Evolutionary conservation across 1,140 invertebrate genomes (phyloP), one percentile per base, ranked within the genome.

Genomic region (Brachionus asplanchnoidis): DNA sequence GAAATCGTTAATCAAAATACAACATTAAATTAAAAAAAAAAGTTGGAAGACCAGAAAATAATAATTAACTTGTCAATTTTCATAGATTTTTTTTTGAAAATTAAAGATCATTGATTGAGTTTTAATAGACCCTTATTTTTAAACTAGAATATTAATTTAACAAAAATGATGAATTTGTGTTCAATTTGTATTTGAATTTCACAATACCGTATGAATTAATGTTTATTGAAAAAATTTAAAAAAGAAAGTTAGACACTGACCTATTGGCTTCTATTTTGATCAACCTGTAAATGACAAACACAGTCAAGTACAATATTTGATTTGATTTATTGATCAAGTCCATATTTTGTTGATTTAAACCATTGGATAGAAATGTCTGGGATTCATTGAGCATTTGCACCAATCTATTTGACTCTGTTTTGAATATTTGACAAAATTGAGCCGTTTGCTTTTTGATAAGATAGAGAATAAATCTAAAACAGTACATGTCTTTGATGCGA

Each of bases 321-420:
- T 42, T 42, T 26, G 79, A 60, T 42, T 82, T 82, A 9, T 65
- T 60, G 4, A 65, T 68, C 23, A 40, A 60, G 6, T 82, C 79
- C 1, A 8, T 9, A 44, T 82, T 82, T 36, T 23, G 32, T 44
- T 82, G 79, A 40, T 60, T 42, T 32, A 77, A 9, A 5, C 73
- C 73, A 53, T 77, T 77, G 26, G 23, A 4, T 5, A 50, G 66
- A 9, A 82, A 68, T 12, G 53, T 82, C 12, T 82, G 36, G 0
- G 79, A 60, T 36, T 82, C 79, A 11, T 82, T 82, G 12, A 82
- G 28, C 79, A 82, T 82, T 82, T 82, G 53, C 26, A 82, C n/a
- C 17, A 82, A 14, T 40, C 53, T 23, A 23, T 36, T 60, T 7
- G 79, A 20, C 20, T 82, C 79, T 42, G 20, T n/a, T 40, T 60